Evolutionary conservation across 2,888 invertebrate species (phyloP).

Genomic region (Phlogophora meticulosa): DNA sequence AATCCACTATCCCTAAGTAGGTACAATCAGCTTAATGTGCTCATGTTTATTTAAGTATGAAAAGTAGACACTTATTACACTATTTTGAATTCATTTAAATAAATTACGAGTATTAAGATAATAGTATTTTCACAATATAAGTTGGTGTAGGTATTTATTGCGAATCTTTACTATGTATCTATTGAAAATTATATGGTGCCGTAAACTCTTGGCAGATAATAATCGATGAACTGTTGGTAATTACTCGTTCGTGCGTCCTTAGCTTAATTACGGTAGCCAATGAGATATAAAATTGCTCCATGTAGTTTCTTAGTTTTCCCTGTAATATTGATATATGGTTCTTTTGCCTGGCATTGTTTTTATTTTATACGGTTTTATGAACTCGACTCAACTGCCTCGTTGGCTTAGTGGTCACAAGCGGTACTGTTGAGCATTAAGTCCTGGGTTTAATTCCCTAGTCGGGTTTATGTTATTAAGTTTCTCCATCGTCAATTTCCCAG

Average conservation of each 20-base stretch:
- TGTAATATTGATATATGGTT: slow-evolving; percentile 2
- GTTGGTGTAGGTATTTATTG: background rate
- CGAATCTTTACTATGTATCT: background rate
- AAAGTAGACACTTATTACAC: slow-evolving; percentile 17
- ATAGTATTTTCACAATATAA: slow-evolving; percentile 22
- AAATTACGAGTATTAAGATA: slow-evolving; percentile 8
- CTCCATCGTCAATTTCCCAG: too few species aligned
- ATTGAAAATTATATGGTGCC: background rate
- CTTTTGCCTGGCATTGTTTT: background rate
- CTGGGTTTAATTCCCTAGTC: too few species aligned
- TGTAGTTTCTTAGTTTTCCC: slow-evolving; percentile 11
- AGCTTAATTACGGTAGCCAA: slow-evolving; percentile 21
- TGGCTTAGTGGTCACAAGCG: too few species aligned
- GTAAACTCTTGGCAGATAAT: background rate
- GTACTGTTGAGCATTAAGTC: too few species aligned
- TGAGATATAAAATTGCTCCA: slow-evolving; percentile 15
- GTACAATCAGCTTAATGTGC: slow-evolving; percentile 5
- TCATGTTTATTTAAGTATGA: slow-evolving; percentile 46
- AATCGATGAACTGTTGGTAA: slow-evolving; percentile 23
- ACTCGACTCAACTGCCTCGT: too few species aligned
- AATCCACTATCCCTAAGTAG: slow-evolving; percentile 5
- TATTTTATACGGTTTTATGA: background rate
- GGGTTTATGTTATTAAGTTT: too few species aligned
- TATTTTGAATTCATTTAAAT: slow-evolving; percentile 31
- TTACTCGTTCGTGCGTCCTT: slow-evolving; percentile 39